Conservation (phyloP, 2,797 vertebrate species). For the Chelon labrosus region DNA sequence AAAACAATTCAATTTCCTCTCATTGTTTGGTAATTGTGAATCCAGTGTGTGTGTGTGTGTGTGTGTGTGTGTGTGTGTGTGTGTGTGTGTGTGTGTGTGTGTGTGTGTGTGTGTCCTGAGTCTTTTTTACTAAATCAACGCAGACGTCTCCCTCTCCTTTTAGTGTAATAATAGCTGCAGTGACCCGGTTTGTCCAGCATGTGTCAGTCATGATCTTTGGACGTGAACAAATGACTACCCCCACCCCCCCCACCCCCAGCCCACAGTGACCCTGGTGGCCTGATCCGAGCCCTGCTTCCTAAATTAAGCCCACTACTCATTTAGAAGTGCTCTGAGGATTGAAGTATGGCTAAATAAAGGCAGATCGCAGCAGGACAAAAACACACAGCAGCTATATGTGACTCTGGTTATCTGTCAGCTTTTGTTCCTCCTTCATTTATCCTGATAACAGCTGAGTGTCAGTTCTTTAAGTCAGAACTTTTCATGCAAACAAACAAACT, state of each 20-base stretch:
- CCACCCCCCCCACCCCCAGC: too few species aligned
- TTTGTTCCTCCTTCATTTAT: background rate
- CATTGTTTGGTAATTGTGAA: background rate
- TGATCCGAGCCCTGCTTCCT: constrained; percentile 47
- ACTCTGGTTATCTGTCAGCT: background rate
- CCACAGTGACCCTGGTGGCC: constrained; percentile 58
- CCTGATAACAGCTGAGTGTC: background rate
- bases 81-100: too few species aligned
- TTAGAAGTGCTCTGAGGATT: constrained; percentile 55
- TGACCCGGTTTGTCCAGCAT: constrained; percentile 37
- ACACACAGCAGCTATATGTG: background rate
- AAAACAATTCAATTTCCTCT: background rate
- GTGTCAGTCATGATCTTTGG: constrained; percentile 34
- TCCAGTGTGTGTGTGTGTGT: background rate
- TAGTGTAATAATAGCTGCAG: constrained; percentile 4
- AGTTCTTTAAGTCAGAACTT: background rate
- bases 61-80: too few species aligned
- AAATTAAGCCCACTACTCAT: constrained; percentile 61
- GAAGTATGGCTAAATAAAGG: constrained; percentile 63
- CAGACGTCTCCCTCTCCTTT: constrained; percentile 8
- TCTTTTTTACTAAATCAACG: background rate
- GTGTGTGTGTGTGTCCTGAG: too few species aligned
- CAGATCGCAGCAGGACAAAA: constrained; percentile 17
- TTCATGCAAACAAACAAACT: background rate
- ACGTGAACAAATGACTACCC: constrained; percentile 36